A percentile compares a stretch with the other conserved stretches of the same genome.
Conservation (phyloP, 2,888 invertebrate genomes). For the Syrphus vitripennis region DNA sequence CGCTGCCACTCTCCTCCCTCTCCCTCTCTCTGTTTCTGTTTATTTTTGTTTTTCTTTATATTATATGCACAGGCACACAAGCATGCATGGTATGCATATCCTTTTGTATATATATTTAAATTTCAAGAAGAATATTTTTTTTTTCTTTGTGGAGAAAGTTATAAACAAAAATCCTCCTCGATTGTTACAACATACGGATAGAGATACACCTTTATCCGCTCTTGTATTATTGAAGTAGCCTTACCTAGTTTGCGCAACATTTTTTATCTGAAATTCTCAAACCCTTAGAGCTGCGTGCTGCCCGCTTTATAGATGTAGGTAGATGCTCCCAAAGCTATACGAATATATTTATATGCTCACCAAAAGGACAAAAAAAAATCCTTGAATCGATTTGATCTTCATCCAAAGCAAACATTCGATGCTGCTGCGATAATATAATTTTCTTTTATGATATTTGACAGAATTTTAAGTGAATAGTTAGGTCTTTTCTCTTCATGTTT, state of each 20-base stretch:
- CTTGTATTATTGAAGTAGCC: background rate
- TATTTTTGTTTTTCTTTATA: conserved; percentile 39
- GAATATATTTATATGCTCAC: conserved; percentile 31
- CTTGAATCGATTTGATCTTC: conserved; percentile 66
- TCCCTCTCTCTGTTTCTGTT: conserved; percentile 49
- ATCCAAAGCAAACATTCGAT: conserved; percentile 68
- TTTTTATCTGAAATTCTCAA: conserved; percentile 22
- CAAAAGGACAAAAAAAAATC: conserved; percentile 7
- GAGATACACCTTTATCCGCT: conserved; percentile 52
- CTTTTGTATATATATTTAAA: background rate
- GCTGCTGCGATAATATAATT: conserved; percentile 70
- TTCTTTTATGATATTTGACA: conserved; percentile 71
- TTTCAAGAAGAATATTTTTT: conserved; percentile 38
- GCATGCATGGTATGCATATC: conserved; percentile 40
- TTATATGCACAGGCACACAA: background rate
- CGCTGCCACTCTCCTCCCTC: conserved; percentile 21
- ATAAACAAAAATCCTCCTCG: conserved; percentile 36
- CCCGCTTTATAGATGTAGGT: no score
- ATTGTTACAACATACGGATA: background rate
- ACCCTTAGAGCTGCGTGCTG: conserved; percentile 27
- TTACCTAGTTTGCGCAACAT: conserved; percentile 5
- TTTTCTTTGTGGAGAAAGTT: conserved; percentile 61
- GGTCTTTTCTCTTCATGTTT: conserved; percentile 50
- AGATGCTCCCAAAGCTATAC: conserved; percentile 5
- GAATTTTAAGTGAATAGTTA: conserved; percentile 71